Base-by-base conservation (phyloP, 1,140 invertebrate species). In the Caenorhabditis brenneri region DNA sequence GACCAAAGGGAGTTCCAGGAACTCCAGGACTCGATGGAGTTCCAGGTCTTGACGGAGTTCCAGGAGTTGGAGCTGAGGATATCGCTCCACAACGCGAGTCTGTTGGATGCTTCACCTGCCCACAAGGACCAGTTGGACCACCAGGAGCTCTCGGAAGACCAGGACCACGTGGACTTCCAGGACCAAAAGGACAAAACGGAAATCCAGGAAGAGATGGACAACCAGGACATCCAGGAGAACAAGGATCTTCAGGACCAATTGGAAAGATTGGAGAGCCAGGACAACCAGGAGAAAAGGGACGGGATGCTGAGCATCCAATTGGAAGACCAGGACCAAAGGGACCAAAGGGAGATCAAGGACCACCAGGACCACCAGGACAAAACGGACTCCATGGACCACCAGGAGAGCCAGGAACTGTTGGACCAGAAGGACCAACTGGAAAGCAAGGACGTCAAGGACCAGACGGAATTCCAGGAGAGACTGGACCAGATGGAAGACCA, bases 301-400 rank as follows among this genome's bases (percentile, higher is more conserved):
- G 78, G 19, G 87, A 88, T 53, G 87, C 85, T 10, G 86, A 80
- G 19, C 87, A 85, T 51, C 85, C 87, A 22, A 88, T 88, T 55
- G 87, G 87, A 69, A 87, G 87, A 58, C 87, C 87, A 69, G 87
- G 87, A 79, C 87, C 88, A 60, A 87, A 88, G 86, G 87, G 87
- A 79, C 60, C 81, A 33, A 65, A 24, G 24, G 84, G 85, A 87
- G 74, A 80, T 31, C 74, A 83, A 78, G 86, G 86, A 86, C 65
- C 69, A 55, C 36, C 81, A 60, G 65, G 87, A 86, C 74, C 65
- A 33, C 79, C 83, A n/a, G 86, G 86, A 82, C 49, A 42, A 16
- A 84, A 85, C 33, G 87, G 87, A 69, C 79, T 87, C 16, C 42
- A 87, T 36, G 87, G 85, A 60, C 84, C 88, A 79, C 78, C 84